Percentiles rank a stretch among this genome's conserved stretches.
Conservation (phyloP, 2,113 vertebrate genomes). For the Panthera tigris region DNA sequence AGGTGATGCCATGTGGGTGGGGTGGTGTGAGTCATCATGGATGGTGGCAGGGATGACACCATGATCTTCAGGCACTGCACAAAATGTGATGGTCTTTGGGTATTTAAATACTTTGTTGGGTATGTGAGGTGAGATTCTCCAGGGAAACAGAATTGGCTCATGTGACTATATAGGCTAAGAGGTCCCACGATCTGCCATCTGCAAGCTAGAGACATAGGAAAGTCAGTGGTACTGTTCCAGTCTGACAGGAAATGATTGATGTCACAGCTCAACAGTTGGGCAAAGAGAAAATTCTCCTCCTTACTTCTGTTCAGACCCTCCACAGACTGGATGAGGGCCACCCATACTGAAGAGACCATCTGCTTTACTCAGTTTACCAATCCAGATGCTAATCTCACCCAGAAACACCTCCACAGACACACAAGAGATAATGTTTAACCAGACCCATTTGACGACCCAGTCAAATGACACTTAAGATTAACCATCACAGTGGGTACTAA, state of each 20-base stretch:
- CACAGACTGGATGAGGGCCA: not conserved
- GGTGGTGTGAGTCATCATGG: not conserved
- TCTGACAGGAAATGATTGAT: not conserved
- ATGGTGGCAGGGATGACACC: too few relatives aligned
- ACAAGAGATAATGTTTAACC: not conserved
- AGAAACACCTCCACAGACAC: not conserved
- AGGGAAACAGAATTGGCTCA: not conserved
- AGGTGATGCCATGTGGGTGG: accelerated
- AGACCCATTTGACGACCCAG: not conserved
- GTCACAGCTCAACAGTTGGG: not conserved
- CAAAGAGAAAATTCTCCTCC: not conserved
- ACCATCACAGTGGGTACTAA: not conserved
- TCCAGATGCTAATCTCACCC: not conserved
- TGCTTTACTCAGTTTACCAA: not conserved
- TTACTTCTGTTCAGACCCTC: not conserved
- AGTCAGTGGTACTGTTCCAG: not conserved
- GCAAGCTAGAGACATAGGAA: not conserved
- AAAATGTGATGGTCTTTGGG: not conserved
- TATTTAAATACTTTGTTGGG: not conserved
- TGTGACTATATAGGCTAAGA: not conserved
- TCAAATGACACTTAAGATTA: not conserved
- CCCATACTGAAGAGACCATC: not conserved
- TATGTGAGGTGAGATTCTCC: not conserved
- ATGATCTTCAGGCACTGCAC: not conserved
- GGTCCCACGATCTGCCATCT: too few relatives aligned